Evolutionary conservation across 1,140 invertebrate genomes (phyloP).

Genomic region (Eumeta japonica): DNA sequence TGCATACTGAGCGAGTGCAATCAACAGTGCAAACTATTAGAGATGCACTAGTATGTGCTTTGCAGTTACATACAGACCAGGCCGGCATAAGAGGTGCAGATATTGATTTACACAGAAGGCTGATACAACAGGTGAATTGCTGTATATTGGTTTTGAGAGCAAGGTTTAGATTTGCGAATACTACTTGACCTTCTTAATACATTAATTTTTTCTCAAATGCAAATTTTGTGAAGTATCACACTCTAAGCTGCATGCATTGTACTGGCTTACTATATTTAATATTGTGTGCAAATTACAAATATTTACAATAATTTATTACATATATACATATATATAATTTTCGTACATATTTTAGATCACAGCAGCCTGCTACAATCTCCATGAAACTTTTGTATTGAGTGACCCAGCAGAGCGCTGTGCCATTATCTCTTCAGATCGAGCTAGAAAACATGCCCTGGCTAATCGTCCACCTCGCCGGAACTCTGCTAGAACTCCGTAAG

Average conservation of each 20-base stretch:
- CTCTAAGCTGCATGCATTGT: too few species aligned
- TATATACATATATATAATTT: too few species aligned
- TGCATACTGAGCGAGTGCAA: conserved; percentile 78
- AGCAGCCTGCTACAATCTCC: conserved; percentile 62
- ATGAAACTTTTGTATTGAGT: conserved; percentile 61
- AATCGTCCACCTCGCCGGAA: too few species aligned
- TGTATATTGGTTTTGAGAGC: conserved; percentile 1
- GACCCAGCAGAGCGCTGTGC: conserved; percentile 59
- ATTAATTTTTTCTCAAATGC: too few species aligned
- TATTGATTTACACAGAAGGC: conserved; percentile 62
- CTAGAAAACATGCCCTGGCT: too few species aligned
- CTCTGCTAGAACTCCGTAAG: too few species aligned
- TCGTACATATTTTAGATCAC: conserved; percentile 60
- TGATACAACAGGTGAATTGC: conserved; percentile 62
- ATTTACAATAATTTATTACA: too few species aligned
- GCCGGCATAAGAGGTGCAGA: conserved; percentile 61
- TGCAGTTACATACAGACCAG: conserved; percentile 70
- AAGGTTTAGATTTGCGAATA: background rate
- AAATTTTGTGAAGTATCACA: too few species aligned
- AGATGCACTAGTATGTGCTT: conserved; percentile 72
- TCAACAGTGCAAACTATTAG: conserved; percentile 77
- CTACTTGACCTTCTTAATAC: background rate
- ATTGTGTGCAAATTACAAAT: conserved; percentile 1
- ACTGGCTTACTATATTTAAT: background rate
- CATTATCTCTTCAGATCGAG: conserved; percentile 51